A percentile compares a stretch with the other conserved stretches of the same genome.
Conservation (phyloP, 2,888 invertebrate species). For the Phania funesta region DNA sequence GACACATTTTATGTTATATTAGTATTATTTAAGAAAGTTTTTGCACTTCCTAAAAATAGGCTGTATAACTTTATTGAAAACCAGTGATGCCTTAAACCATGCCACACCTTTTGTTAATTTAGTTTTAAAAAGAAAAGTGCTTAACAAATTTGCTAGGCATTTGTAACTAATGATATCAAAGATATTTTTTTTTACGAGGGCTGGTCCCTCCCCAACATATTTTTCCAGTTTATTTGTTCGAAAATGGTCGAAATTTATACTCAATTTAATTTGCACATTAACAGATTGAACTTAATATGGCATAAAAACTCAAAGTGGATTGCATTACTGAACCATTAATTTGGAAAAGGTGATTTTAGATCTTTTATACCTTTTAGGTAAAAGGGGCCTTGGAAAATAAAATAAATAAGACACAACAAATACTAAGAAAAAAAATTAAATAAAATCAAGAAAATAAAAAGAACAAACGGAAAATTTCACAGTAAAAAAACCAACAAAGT, state of each 20-base stretch:
- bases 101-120: too few species aligned
- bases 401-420: neutral
- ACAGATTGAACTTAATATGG: slow-evolving; percentile 4
- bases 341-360: neutral
- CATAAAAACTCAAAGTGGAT: slow-evolving; percentile 29
- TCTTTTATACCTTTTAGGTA: neutral
- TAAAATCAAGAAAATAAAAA: neutral
- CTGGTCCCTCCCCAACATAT: too few species aligned
- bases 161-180: too few species aligned
- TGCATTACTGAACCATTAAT: slow-evolving; percentile 44
- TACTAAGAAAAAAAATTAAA: neutral
- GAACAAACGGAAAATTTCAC: neutral
- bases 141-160: too few species aligned
- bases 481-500: neutral
- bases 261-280: slow-evolving; percentile 57
- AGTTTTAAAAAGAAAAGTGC: too few species aligned
- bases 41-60: too few species aligned
- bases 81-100: too few species aligned
- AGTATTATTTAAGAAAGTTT: too few species aligned
- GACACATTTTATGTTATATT: too few species aligned
- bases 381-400: neutral
- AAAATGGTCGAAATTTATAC: slow-evolving; percentile 54
- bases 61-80: too few species aligned
- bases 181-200: too few species aligned
- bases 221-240: neutral